phyloP scores from a whole-genome alignment of 2,888 invertebrate genomes.

The Hirtodrosophila histrioides region DNA sequence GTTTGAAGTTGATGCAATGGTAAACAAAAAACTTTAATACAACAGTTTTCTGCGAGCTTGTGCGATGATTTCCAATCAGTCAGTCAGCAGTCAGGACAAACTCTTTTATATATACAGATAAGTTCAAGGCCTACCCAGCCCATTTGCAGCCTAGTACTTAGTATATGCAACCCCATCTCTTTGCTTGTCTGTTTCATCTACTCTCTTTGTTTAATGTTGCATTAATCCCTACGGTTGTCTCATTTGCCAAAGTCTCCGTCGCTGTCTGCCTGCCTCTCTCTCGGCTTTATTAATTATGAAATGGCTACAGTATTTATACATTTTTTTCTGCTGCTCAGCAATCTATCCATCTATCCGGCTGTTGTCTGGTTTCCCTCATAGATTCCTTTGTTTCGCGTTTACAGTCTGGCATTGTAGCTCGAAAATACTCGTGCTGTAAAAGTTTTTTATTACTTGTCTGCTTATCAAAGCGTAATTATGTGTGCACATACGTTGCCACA shows the following conservation, averaged over 20 bases:
- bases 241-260: constrained; percentile 64
- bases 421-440: constrained; percentile 32
- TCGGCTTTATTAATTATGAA: constrained; percentile 72
- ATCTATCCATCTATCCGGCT: constrained; percentile 57
- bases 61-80: too few relatives aligned
- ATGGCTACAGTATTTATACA: constrained; percentile 55
- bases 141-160: background rate
- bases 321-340: constrained; percentile 32
- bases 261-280: constrained; percentile 14
- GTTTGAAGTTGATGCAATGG: too few relatives aligned
- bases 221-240: constrained; percentile 67
- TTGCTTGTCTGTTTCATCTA: constrained; percentile 30
- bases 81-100: too few relatives aligned
- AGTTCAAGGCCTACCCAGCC: constrained; percentile 39
- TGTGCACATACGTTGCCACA: constrained; percentile 50
- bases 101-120: constrained; percentile 2
- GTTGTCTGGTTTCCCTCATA: constrained; percentile 50
- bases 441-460: constrained; percentile 70
- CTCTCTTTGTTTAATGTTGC: constrained; percentile 66
- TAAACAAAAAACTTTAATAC: too few relatives aligned
- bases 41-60: too few relatives aligned
- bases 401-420: constrained; percentile 64
- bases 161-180: background rate
- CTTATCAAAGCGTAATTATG: constrained; percentile 79
- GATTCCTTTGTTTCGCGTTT: constrained; percentile 71